Evolutionary conservation across 1,140 invertebrate genomes (phyloP), one percentile per base, ranked within the genome.

Genomic region (Aphaenogaster rudis): DNA sequence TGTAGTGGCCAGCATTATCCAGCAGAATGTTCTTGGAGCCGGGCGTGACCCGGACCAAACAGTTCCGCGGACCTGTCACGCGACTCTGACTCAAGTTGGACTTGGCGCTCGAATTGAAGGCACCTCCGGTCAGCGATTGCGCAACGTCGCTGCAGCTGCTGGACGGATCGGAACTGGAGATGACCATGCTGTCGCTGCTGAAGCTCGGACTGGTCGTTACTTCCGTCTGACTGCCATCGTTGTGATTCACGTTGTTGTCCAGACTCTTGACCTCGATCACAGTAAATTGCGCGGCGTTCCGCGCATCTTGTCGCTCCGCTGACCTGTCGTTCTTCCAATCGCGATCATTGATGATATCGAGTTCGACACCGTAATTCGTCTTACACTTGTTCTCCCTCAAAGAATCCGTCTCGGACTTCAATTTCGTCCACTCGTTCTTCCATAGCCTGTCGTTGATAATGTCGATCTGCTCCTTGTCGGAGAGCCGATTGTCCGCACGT

Each of bases 11-110:
- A 28, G 97, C 97, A 91, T 97, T 98, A 93, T 98, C 97, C 11
- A 98, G 93, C 1, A 98, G 93, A 90, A 98, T 97, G 93, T 98
- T 98, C 91, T 97, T 98, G 7, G 97, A 97, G 0, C 97, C 97
- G 2, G 96, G 96, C 88, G 97, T 97, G 77, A 98, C 96, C 42
- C 97, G 95, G 88, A 98, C 96, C 9, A 97, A 97, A 91, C 97
- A 98, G 87, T 97, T 97, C 82, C 97, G 96, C 0, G 97, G 97
- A 9, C 97, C 97, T 9, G 95, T 95, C 42, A 94, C 64, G 82
- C 95, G 48, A 88, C 93, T 92, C 92, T 96, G 92, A 91, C 91
- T 93, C 88, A 90, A 93, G 88, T 89, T 59, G 4, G 72, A 66
- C 8, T 88, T 89, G 6, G n/a, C 33, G 33, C 7, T 84, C 4